Base-by-base conservation (phyloP, 2,113 vertebrate genomes). In the Dinomys branickii region DNA sequence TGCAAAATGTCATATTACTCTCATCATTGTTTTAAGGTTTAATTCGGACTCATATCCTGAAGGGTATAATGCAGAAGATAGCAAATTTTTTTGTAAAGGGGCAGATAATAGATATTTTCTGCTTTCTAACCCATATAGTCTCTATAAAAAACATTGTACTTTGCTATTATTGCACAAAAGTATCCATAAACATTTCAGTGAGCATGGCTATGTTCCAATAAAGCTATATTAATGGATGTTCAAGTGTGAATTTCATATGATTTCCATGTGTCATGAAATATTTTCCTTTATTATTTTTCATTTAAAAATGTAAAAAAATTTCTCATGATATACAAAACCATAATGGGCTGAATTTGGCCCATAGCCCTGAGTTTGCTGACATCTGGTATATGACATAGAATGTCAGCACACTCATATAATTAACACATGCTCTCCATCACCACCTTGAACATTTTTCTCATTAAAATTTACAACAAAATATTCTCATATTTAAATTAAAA, bases 251-350 rank as follows among this genome's bases (percentile, higher is more conserved):
- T n/a, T 47, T 87, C 19, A 82, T 50, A 33, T 10, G 44, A 30
- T 73, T 87, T 90, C 80, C 7, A 28, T 17, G 12, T 86, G 61
- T 56, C 52, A 58, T 54, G 71, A 94, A 87, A 59, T 82, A 54
- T 54, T 33, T 13, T 38, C 90, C 56, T 94, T 71, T 83, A 83
- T 96, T 90, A 89, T 84, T 91, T 92, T 85, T 63, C 26, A 81
- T 56, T 95, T 75, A 73, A 92, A 96, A 54, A 35, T 84, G 10
- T 78, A 56, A 88, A 56, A 5, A n/a, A 35, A 81, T 50, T 69
- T 75, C 52, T 80, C 26, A 47, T 26, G 22, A 16, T 38, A n/a
- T 50, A 50, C 14, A 61, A 85, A 93, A 90, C 35, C 28, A 92
- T n/a, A 84, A 35, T 38, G 10, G 30, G 7, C 14, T 61, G 7